These are phyloP conservation scores for Papilio aristodemus DNA, from an alignment of 1,140 invertebrate species.

Conservation along the genomic window DNA sequence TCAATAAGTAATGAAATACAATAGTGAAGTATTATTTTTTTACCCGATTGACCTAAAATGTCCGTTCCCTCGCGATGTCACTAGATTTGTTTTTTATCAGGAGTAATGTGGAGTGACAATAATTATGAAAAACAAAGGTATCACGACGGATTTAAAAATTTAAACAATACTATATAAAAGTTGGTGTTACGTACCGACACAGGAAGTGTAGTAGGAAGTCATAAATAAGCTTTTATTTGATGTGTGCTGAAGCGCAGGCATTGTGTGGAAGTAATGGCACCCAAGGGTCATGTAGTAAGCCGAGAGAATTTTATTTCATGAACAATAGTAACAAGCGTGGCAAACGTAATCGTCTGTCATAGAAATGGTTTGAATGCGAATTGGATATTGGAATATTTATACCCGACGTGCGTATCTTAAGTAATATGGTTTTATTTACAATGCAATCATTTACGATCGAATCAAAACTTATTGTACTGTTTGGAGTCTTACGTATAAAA, in stretches of 20 bases:
- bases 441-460: constrained; percentile 6
- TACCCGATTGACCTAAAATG: too few relatives aligned
- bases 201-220: constrained; percentile 47
- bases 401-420: constrained; percentile 17
- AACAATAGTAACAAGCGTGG: constrained; percentile 24
- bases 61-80: too few relatives aligned
- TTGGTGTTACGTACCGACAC: constrained; percentile 36
- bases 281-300: constrained; percentile 54
- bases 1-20: too few relatives aligned
- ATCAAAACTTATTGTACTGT: background rate
- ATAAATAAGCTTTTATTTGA: constrained; percentile 68
- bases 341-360: constrained; percentile 26
- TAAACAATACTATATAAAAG: constrained; percentile 18
- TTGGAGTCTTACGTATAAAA: background rate
- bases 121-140: too few relatives aligned
- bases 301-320: constrained; percentile 50
- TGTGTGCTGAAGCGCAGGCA: constrained; percentile 54
- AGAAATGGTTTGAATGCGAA: constrained; percentile 14
- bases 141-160: background rate
- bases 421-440: background rate
- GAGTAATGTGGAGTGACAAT: too few relatives aligned
- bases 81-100: too few relatives aligned
- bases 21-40: too few relatives aligned
- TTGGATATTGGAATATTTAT: background rate
- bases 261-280: constrained; percentile 54